These are phyloP conservation scores for Nannospalax galili DNA, from an alignment of 2,113 vertebrate genomes.

Conservation along the genomic window DNA sequence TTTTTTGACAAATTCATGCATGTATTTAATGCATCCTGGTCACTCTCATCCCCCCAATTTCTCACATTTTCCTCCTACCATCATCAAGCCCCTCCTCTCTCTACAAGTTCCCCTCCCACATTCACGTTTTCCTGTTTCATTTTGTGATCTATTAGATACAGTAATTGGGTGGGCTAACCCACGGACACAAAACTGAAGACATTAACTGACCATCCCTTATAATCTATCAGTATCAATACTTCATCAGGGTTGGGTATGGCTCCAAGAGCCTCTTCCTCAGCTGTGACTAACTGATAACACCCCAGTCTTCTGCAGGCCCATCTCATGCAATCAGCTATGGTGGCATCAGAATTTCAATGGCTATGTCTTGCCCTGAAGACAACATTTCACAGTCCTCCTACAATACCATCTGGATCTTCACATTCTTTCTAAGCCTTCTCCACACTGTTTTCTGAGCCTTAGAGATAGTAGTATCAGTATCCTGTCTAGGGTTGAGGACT, in stretches of 20 bases:
- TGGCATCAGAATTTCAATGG: too few relatives aligned
- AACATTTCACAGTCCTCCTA: neutral
- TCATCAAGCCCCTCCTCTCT: neutral
- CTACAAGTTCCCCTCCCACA: neutral
- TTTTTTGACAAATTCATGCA: too few relatives aligned
- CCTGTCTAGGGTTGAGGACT: neutral
- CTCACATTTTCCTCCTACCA: accelerated
- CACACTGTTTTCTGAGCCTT: neutral
- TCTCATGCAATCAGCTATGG: neutral
- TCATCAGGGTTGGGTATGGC: neutral
- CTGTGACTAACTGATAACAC: neutral
- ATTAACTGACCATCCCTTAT: too few relatives aligned
- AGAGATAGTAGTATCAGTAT: neutral
- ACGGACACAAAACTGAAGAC: too few relatives aligned
- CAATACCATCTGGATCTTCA: too few relatives aligned
- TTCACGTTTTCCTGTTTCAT: neutral
- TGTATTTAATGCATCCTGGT: too few relatives aligned
- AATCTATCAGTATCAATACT: neutral
- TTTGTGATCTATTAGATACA: too few relatives aligned
- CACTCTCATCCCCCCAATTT: neutral
- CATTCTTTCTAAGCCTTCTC: neutral
- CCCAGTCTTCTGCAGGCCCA: neutral
- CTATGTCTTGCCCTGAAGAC: neutral
- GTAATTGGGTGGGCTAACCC: neutral
- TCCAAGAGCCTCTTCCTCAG: too few relatives aligned